Evolutionary conservation across 2,113 vertebrate species (phyloP).

Genomic region (Gallinago undulata): DNA sequence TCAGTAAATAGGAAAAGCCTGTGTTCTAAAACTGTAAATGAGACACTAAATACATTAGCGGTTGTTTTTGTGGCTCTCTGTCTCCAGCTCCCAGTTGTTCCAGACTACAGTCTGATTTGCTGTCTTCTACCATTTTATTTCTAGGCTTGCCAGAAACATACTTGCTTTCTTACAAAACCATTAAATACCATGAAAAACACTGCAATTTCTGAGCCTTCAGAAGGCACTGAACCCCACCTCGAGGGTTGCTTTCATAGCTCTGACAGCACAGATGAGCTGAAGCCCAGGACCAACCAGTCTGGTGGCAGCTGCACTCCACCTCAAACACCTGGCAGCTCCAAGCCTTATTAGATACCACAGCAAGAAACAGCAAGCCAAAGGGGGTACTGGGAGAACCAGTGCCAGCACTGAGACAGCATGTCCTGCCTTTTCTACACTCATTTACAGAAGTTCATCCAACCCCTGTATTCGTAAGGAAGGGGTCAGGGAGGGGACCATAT

Average conservation of each 20-base stretch:
- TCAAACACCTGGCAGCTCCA: not conserved
- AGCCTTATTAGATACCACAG: not conserved
- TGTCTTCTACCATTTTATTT: not conserved
- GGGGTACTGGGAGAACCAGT: not conserved
- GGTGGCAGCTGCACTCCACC: not conserved
- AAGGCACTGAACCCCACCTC: not conserved
- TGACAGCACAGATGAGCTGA: not conserved
- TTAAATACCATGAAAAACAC: not conserved
- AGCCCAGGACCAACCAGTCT: not conserved
- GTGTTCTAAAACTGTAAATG: not conserved
- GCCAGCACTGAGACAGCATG: not conserved
- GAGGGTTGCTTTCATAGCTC: not conserved
- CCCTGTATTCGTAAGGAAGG: not conserved
- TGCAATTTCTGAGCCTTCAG: not conserved
- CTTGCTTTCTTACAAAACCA: not conserved
- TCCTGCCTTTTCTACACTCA: rapidly evolving
- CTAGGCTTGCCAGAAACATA: not conserved
- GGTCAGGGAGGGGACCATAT: not conserved
- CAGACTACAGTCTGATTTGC: not conserved
- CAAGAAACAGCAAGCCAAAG: not conserved
- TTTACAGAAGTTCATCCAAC: not conserved
- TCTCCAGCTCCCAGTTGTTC: not conserved
- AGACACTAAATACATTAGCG: not conserved
- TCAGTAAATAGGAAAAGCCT: not conserved
- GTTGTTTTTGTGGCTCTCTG: not conserved